Percentiles rank a stretch among this genome's conserved stretches.
phyloP scores from a whole-genome alignment of 2,797 vertebrate genomes.

The Schizopygopsis malacanthus region DNA sequence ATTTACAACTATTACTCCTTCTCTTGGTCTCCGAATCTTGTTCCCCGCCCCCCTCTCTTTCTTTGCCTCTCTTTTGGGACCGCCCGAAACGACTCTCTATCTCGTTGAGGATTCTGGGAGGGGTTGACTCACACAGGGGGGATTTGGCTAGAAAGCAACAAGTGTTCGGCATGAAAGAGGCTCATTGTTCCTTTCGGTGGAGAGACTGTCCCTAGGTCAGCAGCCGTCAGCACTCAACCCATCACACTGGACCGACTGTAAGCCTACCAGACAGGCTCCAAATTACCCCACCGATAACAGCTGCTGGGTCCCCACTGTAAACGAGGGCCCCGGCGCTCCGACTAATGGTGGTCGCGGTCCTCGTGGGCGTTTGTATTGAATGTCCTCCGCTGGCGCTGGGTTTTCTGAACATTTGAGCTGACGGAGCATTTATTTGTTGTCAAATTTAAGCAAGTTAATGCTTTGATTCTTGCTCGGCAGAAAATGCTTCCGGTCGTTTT shows the following conservation, averaged over 20 bases:
- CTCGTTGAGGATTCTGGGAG: slow-evolving; percentile 21
- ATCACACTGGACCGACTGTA: slow-evolving; percentile 46
- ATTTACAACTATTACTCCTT: slow-evolving; percentile 36
- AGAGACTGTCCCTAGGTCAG: slow-evolving; percentile 53
- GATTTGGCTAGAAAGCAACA: slow-evolving; percentile 46
- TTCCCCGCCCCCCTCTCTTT: neutral
- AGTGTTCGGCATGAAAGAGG: slow-evolving; percentile 54
- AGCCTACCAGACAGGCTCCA: slow-evolving; percentile 11
- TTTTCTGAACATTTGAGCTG: neutral
- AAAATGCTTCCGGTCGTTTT: neutral
- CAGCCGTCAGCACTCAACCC: slow-evolving; percentile 41
- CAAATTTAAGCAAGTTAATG: neutral
- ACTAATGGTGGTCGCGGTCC: neutral
- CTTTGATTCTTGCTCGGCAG: neutral
- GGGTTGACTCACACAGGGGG: slow-evolving; percentile 18
- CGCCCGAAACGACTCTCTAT: slow-evolving; percentile 25
- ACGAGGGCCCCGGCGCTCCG: neutral
- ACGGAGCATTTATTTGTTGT: slow-evolving; percentile 1
- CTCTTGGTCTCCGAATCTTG: neutral
- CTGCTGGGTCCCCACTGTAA: slow-evolving; percentile 41
- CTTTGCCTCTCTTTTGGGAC: slow-evolving; percentile 15
- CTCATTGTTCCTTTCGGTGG: slow-evolving; percentile 45
- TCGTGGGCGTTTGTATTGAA: neutral
- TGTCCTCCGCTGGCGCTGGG: neutral
- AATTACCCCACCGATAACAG: slow-evolving; percentile 46